Conservation (phyloP, 2,797 vertebrate genomes). For the Esox masquinongy region DNA sequence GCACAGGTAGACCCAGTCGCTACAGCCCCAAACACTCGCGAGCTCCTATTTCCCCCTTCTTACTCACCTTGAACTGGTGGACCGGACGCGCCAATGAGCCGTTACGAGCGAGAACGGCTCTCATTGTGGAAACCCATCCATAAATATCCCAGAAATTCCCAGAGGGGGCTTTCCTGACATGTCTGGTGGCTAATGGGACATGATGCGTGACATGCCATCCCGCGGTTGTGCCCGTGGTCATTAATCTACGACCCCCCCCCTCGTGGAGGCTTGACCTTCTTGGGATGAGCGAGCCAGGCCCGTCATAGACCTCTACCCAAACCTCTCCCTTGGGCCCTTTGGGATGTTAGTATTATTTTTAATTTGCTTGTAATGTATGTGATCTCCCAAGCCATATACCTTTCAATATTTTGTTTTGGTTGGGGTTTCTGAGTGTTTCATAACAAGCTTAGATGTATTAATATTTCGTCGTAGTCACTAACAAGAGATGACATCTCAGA, state of each 20-base stretch:
- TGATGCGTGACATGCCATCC: constrained; percentile 65
- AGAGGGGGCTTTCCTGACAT: constrained; percentile 55
- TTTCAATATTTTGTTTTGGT: no score
- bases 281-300: constrained; percentile 38
- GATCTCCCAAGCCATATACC: no score
- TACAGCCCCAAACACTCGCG: constrained; percentile 27
- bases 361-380: no score
- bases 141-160: constrained; percentile 63
- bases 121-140: constrained; percentile 58
- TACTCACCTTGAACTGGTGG: constrained; percentile 21
- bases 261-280: constrained; percentile 64
- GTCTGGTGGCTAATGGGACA: constrained; percentile 59
- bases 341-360: no score
- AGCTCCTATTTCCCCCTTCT: constrained; percentile 18
- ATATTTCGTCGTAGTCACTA: no score
- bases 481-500: no score
- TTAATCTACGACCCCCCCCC: constrained; percentile 64
- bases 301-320: constrained; percentile 11
- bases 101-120: constrained; percentile 36
- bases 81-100: constrained; percentile 10
- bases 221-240: constrained; percentile 55
- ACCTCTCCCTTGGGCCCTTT: no score
- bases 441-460: no score
- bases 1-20: constrained; percentile 49
- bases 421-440: no score